Conservation (phyloP, 2,797 vertebrate genomes). For the Chiroxiphia lanceolata region DNA sequence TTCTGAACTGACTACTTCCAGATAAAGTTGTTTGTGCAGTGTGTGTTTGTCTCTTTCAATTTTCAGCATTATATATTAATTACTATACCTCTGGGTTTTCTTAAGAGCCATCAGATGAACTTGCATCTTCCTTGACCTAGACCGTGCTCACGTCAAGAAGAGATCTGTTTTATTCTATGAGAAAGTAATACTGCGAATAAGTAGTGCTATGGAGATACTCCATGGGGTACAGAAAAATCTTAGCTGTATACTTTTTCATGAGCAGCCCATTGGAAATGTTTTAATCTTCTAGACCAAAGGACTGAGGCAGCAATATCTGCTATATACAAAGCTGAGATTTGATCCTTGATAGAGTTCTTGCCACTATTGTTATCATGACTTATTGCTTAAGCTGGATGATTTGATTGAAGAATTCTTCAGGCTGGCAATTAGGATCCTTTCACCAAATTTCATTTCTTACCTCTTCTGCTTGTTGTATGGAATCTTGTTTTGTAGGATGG, state of each 20-base stretch:
- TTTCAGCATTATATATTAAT: background rate
- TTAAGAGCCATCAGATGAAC: background rate
- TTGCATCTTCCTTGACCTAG: background rate
- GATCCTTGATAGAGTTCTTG: background rate
- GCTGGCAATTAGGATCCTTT: background rate
- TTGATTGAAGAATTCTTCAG: background rate
- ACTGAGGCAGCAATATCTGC: background rate
- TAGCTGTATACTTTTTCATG: background rate
- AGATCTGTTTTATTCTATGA: background rate
- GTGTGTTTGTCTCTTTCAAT: background rate
- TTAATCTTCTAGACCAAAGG: background rate
- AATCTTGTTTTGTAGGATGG: constrained; percentile 6
- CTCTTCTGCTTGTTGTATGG: background rate
- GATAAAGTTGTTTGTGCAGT: background rate
- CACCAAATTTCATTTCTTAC: background rate
- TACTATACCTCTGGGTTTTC: background rate
- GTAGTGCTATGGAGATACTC: background rate
- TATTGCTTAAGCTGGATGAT: background rate
- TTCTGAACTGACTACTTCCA: background rate
- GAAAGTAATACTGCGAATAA: background rate
- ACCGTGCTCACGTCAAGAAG: background rate
- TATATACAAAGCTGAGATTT: background rate
- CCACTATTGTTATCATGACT: background rate
- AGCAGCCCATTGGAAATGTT: background rate
- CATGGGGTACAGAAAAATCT: background rate